Evolutionary conservation across 2,888 invertebrate genomes (phyloP), one percentile per base, ranked within the genome.

Genomic region (Amphiduros pacificus): DNA sequence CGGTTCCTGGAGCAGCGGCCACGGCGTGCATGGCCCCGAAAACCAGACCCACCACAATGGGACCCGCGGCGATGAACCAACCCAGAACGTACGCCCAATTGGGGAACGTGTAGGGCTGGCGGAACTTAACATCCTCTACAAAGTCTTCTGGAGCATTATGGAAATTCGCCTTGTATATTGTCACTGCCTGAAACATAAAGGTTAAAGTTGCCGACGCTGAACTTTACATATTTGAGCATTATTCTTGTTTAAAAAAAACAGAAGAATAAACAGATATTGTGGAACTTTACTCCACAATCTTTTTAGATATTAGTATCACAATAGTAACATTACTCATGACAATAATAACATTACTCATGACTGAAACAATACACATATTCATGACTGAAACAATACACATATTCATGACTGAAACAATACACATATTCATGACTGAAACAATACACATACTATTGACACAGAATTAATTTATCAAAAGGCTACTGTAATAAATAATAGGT

Each of bases 21-120:
- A 49, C 26, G 4, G 58, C 50, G 32, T 58, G 58, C 32, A 58
- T 20, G 32, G 40, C 22, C 17, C 58, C 58, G 31, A 50, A 58
- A n/a, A 58, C 11, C 9, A 58, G 51, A 24, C 58, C 58, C 4
- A 58, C 24, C 24, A 50, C 20, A 50, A 58, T 51, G 17, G 58
- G 58, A 2, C 31, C 50, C 20, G 24, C 58, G 2, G 58, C 58
- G 20, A 58, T 31, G 32, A 50, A 22, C 58, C 58, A 58, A n/a
- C 51, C 50, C 1, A 58, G 5, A 32, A 51, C 24, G 50, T 50
- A 58, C 20, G 58, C 58, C 58, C 58, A 58, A 2, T 20, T 2
- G 2, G 58, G 58, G 27, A 50, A 58, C 26, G 36, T 51, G 40
- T 58, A 58, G 24, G 20, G 26, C 26, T 27, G 22, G 17, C 58